Base-by-base conservation (phyloP, 2,888 invertebrate species). In the Coleophora deauratella region DNA sequence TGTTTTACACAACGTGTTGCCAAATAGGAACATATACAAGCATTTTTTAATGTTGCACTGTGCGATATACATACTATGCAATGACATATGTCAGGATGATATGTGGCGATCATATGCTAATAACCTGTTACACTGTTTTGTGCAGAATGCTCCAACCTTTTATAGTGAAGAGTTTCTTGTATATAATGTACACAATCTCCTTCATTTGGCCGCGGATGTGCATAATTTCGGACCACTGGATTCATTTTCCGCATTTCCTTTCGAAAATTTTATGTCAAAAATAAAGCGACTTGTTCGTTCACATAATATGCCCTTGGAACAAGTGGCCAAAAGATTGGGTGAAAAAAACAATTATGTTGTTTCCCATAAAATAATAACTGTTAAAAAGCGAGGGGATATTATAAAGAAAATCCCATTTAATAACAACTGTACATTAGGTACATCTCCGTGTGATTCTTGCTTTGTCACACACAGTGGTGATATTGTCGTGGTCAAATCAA, bases 1-100 rank as follows among this genome's bases (percentile, higher is more conserved):
- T 14, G 40, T 40, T 35, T 40, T 40, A 13, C 9, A 12, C 27
- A 27, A 40, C 34, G 34, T 40, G 4, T 28, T 40, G 33, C 34
- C 40, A 11, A 35, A 38, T 12, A 33, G 11, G 9, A 27, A 12
- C 7, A 8, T 40, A 35, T 40, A 33, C 33, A 32, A 40, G 14
- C 35, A 35, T 35, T 40, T 40, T 35, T 40, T 40, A 35, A 11
- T 35, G 2, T 40, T 40, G 15, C 34, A 40, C 34, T 33, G 33
- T 39, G 39, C 39, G 7, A 39, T 39, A 28, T 33, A 33, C 14
- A 40, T 40, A 40, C 27, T 40, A 28, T 40, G 40, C 30, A 27
- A 30, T 27, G 40, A 40, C 27, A 27, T 13, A 12, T 40, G 40
- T 40, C 27, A 27, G 13, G 28, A 40, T 13, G 34, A 27, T 40